Evolutionary conservation across 2,888 invertebrate species (phyloP), one percentile per base, ranked within the genome.

Genomic region (Drosophila putrida): DNA sequence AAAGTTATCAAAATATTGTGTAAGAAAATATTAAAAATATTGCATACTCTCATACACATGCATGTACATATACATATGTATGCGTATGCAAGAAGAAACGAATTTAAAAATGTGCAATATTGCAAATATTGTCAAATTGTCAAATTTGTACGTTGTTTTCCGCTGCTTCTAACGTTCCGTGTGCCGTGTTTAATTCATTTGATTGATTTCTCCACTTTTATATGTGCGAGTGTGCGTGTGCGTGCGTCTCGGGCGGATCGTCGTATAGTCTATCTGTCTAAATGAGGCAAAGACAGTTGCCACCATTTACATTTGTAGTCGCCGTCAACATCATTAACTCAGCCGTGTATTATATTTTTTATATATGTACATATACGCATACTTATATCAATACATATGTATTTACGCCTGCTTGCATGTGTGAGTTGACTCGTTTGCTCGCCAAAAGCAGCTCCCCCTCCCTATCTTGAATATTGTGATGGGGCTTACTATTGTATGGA

Each of bases 151-250:
- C 50, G 73, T 69, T 78, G 72, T 68, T 74, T 84, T 82, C 71
- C 75, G 75, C 74, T 81, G 61, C 72, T 71, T 65, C 55, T 27
- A 6, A 55, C 70, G 54, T 60, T 59, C 3, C 20, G 20, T 57
- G 50, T 62, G 61, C 51, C 51, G 74, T 60, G 68, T 66, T 72
- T 43, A 47, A 62, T 50, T 43, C 71, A 71, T 75, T 89, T 85
- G 82, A 90, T 88, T 89, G 86, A 90, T 89, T 88, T 88, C 85
- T 82, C 86, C 78, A 75, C 67, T 46, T 67, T 50, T 13, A 31
- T 58, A 59, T 59, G 8, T 55, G 27, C 41, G 57, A 43, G 15
- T 38, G 25, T 53, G 38, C 46, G 39, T 20, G 31, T 62, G 73
- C 58, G 59, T 71, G 68, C 60, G 57, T 70, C 60, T 81, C 72